phyloP scores from a whole-genome alignment of 1,140 invertebrate genomes.

The Drosophila sechellia region DNA sequence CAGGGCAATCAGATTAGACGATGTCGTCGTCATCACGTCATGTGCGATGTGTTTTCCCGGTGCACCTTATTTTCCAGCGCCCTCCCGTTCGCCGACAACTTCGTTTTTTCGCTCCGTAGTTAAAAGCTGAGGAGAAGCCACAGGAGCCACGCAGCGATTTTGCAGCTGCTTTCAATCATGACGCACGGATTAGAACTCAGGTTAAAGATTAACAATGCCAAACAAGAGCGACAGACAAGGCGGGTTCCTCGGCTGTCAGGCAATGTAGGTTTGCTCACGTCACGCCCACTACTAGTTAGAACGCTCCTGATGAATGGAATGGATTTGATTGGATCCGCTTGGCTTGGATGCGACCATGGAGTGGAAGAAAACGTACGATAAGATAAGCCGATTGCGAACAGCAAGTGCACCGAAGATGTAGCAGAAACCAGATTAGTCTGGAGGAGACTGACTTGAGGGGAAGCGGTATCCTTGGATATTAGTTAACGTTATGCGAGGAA shows the following conservation, averaged over 20 bases:
- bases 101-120: neutral
- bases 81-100: neutral
- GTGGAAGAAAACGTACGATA: slow-evolving; percentile 28
- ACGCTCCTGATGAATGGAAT: slow-evolving; percentile 10
- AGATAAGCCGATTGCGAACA: slow-evolving; percentile 54
- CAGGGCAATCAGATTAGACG: slow-evolving; percentile 72
- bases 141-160: slow-evolving; percentile 47
- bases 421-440: slow-evolving; percentile 1
- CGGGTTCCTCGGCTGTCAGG: slow-evolving; percentile 36
- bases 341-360: slow-evolving; percentile 17
- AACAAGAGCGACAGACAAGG: slow-evolving; percentile 22
- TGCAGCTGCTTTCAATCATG: slow-evolving; percentile 78
- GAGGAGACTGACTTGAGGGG: neutral
- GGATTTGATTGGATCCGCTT: neutral
- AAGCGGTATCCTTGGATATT: too few relatives aligned
- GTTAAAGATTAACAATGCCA: slow-evolving; percentile 75
- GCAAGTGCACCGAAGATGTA: neutral
- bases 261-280: slow-evolving; percentile 30
- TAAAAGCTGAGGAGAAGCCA: neutral
- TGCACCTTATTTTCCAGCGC: slow-evolving; percentile 6
- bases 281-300: slow-evolving; percentile 38
- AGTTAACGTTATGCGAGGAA: neutral
- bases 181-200: slow-evolving; percentile 77
- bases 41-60: slow-evolving; percentile 37
- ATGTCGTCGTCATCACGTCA: slow-evolving; percentile 41